These are phyloP conservation scores for Halictus quadricinctus DNA, from an alignment of 2,888 invertebrate species.

Conservation along the genomic window DNA sequence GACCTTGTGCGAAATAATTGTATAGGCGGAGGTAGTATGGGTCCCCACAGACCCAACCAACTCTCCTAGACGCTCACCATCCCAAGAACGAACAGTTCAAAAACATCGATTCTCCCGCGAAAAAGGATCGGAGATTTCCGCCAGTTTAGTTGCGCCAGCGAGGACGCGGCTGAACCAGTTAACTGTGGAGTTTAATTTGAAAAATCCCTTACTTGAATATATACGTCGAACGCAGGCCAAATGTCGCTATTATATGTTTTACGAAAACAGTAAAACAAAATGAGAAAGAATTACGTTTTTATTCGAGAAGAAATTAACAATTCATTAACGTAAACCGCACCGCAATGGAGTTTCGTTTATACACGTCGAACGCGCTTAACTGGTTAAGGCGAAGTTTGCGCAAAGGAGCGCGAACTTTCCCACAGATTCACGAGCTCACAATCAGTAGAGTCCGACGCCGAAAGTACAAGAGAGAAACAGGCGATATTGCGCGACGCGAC, in stretches of 20 bases:
- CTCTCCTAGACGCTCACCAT: neutral
- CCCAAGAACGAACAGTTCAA: neutral
- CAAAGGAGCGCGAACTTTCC: constrained; percentile 1
- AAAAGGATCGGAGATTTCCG: neutral
- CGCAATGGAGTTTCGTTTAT: no score
- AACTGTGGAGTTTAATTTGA: no score
- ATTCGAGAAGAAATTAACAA: no score
- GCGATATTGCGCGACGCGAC: constrained; percentile 1
- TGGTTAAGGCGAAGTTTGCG: neutral
- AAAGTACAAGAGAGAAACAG: neutral
- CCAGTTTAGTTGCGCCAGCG: neutral
- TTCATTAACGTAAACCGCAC: no score
- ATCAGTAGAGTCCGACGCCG: neutral
- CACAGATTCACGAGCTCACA: constrained; percentile 3
- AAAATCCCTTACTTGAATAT: no score
- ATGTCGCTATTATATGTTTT: no score
- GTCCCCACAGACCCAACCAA: neutral
- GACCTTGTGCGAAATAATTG: neutral
- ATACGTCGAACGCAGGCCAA: no score
- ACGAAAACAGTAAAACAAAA: no score
- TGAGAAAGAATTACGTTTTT: no score
- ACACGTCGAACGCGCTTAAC: no score
- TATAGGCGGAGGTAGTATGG: neutral
- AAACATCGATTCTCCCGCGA: neutral
- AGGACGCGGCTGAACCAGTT: neutral